Percentiles rank a stretch among this genome's conserved stretches.
phyloP scores from a whole-genome alignment of 2,113 vertebrate species.

The Lathamus discolor region DNA sequence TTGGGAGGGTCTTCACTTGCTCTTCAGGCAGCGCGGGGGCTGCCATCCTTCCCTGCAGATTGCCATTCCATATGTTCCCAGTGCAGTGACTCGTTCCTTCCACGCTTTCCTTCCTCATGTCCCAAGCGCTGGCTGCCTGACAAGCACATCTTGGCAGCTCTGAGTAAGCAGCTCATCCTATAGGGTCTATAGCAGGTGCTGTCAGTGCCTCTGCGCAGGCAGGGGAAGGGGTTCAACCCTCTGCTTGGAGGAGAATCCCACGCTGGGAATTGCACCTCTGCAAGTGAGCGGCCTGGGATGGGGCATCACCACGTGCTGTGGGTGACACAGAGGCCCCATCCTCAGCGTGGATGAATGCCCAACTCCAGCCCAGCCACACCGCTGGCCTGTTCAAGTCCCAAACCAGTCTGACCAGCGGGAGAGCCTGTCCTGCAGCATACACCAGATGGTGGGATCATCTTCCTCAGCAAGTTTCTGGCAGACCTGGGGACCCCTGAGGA shows the following conservation, averaged over 20 bases:
- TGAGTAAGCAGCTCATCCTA: background rate
- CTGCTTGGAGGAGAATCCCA: background rate
- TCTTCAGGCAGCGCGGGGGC: background rate
- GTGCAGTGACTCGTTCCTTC: background rate
- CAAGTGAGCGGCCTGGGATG: background rate
- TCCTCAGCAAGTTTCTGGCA: background rate
- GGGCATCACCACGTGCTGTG: background rate
- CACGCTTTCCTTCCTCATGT: background rate
- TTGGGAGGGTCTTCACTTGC: background rate
- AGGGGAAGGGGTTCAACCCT: background rate
- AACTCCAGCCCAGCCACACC: background rate
- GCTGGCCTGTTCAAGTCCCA: background rate
- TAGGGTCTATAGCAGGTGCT: background rate
- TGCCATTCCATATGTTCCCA: constrained; percentile 1
- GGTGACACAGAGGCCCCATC: background rate
- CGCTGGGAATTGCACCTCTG: background rate
- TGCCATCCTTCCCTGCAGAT: background rate
- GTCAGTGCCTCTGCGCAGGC: background rate
- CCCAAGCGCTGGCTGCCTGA: background rate
- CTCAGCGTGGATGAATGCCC: background rate
- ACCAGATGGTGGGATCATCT: background rate
- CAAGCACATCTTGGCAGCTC: background rate
- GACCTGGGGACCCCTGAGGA: background rate
- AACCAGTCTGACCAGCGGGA: background rate
- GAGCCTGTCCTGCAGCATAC: constrained; percentile 17